Evolutionary conservation across 2,888 invertebrate species (phyloP).

Genomic region (Sesia bembeciformis): DNA sequence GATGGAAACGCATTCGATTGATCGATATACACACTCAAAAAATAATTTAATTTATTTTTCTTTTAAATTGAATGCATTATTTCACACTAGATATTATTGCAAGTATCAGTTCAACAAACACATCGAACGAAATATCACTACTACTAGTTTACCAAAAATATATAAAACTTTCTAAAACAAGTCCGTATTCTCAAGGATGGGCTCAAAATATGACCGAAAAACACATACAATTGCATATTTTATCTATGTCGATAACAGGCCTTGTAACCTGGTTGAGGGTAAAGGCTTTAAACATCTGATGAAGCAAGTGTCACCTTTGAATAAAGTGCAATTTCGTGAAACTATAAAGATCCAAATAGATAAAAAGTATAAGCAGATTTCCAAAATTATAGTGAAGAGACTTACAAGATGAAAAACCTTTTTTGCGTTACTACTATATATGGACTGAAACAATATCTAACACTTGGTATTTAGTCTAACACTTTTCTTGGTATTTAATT

Average conservation of each 20-base stretch:
- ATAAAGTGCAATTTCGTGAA: neutral
- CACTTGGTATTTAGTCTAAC: too few relatives aligned
- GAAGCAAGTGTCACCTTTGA: neutral
- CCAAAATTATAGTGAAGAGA: neutral
- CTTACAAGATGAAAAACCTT: neutral
- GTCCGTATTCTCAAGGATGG: too few relatives aligned
- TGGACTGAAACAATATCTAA: neutral
- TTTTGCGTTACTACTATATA: neutral
- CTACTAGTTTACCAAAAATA: too few relatives aligned
- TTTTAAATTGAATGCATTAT: too few relatives aligned
- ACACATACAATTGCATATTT: neutral
- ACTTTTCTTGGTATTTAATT: neutral
- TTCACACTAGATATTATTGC: too few relatives aligned
- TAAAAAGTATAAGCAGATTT: neutral
- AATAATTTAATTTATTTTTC: too few relatives aligned
- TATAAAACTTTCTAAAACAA: too few relatives aligned
- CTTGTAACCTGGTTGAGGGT: slow-evolving; percentile 15
- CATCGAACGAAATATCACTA: too few relatives aligned
- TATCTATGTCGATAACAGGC: slow-evolving; percentile 9
- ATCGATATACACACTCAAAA: too few relatives aligned
- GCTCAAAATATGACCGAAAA: too few relatives aligned
- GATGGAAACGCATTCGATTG: too few relatives aligned
- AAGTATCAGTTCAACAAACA: too few relatives aligned
- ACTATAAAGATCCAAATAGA: neutral
- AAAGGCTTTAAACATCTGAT: neutral